These are phyloP conservation scores for Suillia variegata DNA, from an alignment of 2,888 invertebrate genomes.

Conservation along the genomic window DNA sequence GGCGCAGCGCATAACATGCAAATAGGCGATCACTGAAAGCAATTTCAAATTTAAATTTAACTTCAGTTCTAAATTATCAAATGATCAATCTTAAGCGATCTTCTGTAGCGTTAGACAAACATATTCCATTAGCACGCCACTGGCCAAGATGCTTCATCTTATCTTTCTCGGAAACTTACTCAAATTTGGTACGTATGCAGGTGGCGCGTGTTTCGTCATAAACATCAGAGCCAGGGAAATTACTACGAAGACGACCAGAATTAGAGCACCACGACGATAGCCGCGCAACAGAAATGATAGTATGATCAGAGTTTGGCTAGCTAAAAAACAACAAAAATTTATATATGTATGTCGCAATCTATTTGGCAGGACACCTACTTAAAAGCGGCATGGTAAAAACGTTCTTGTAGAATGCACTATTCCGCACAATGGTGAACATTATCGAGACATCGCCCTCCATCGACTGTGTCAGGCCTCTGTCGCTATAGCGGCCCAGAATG, in stretches of 20 bases:
- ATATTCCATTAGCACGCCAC: not conserved
- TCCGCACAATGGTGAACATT: slow-evolving; percentile 46
- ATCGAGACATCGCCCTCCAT: slow-evolving; percentile 48
- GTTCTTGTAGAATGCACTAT: slow-evolving; percentile 47
- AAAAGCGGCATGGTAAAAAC: slow-evolving; percentile 52
- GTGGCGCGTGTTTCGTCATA: slow-evolving; percentile 50
- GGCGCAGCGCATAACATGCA: slow-evolving; percentile 42
- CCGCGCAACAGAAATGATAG: slow-evolving; percentile 52
- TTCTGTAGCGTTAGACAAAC: not conserved
- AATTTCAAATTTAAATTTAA: slow-evolving; percentile 1
- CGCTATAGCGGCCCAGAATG: slow-evolving; percentile 34
- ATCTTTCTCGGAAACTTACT: slow-evolving; percentile 39
- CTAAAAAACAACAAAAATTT: slow-evolving; percentile 29
- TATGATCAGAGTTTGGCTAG: slow-evolving; percentile 44
- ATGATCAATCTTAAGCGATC: not conserved
- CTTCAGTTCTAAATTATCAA: not conserved
- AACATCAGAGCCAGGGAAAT: slow-evolving; percentile 49
- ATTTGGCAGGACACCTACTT: slow-evolving; percentile 36
- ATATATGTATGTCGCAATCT: too few species aligned
- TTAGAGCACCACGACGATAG: slow-evolving; percentile 48
- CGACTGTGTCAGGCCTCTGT: slow-evolving; percentile 37
- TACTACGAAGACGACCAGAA: slow-evolving; percentile 46
- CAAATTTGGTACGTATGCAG: slow-evolving; percentile 50
- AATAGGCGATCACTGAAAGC: slow-evolving; percentile 47
- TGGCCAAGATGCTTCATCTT: too few species aligned